A percentile compares a stretch with the other conserved stretches of the same genome.
Conservation (phyloP, 2,113 vertebrate species). For the Phocoena sinus region DNA sequence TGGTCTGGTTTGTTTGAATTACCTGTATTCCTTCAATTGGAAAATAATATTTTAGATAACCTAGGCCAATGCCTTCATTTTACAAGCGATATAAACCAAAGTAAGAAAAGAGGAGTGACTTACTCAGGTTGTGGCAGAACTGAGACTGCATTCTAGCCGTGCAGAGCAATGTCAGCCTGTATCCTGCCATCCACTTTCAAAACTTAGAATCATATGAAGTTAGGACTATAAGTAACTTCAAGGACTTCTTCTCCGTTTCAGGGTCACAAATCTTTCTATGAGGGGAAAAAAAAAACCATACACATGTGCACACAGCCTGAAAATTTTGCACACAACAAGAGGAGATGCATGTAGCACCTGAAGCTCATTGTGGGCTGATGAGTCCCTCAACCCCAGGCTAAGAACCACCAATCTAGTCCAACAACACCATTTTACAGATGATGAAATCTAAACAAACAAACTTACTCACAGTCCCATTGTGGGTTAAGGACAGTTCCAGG, state of each 20-base stretch:
- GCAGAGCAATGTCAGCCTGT: not conserved
- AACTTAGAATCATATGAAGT: not conserved
- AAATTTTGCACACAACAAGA: not conserved
- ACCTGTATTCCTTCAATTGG: not conserved
- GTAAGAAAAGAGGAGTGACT: not conserved
- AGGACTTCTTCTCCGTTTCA: not conserved
- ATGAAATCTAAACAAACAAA: not conserved
- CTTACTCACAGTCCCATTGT: not conserved
- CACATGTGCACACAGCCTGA: not conserved
- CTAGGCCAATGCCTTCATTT: not conserved
- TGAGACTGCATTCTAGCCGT: not conserved
- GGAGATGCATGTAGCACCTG: not conserved
- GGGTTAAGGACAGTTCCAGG: not conserved
- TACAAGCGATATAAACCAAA: not conserved
- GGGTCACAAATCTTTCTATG: not conserved
- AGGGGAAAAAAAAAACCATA: not conserved
- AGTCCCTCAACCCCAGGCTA: not conserved
- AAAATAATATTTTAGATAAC: not conserved
- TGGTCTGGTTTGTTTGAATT: not conserved
- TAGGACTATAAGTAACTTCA: not conserved
- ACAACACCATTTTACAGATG: not conserved
- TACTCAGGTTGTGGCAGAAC: not conserved
- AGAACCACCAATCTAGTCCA: not conserved
- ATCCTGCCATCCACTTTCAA: not conserved
- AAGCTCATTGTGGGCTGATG: not conserved